A percentile compares a stretch with the other conserved stretches of the same genome.
These are phyloP conservation scores for Pegoplata infirma DNA, from an alignment of 2,888 invertebrate genomes.

Conservation along the genomic window DNA sequence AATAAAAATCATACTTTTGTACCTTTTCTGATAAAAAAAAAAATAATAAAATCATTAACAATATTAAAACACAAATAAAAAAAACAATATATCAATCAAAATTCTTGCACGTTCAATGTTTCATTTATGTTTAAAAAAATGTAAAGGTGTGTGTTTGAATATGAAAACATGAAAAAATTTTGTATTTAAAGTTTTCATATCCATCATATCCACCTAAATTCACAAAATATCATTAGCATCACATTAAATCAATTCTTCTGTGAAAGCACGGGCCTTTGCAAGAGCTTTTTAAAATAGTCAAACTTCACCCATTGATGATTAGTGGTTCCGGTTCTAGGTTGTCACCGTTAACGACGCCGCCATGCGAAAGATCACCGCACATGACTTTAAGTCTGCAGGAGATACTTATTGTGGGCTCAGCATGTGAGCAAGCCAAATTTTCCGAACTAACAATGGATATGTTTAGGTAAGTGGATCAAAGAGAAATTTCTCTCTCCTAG, in stretches of 20 bases:
- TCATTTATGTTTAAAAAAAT: constrained; percentile 59
- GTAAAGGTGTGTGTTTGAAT: constrained; percentile 60
- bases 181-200: constrained; percentile 40
- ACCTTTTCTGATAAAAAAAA: constrained; percentile 49
- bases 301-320: constrained; percentile 74
- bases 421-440: constrained; percentile 96
- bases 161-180: constrained; percentile 44
- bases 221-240: constrained; percentile 71
- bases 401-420: constrained; percentile 95
- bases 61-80: constrained; percentile 29
- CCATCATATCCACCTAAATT: constrained; percentile 56
- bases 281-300: constrained; percentile 75
- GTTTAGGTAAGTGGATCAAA: constrained; percentile 81
- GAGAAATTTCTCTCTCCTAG: neutral
- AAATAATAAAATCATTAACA: constrained; percentile 1
- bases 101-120: constrained; percentile 62
- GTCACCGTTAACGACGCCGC: constrained; percentile 90
- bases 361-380: constrained; percentile 90
- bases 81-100: constrained; percentile 49
- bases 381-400: constrained; percentile 94
- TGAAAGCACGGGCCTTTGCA: constrained; percentile 79
- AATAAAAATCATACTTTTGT: too few species aligned
- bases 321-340: constrained; percentile 83
- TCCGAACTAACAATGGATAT: constrained; percentile 98
- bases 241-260: constrained; percentile 78